These are phyloP conservation scores for Seriola rivoliana DNA, from an alignment of 2,113 vertebrate genomes.

Conservation along the genomic window DNA sequence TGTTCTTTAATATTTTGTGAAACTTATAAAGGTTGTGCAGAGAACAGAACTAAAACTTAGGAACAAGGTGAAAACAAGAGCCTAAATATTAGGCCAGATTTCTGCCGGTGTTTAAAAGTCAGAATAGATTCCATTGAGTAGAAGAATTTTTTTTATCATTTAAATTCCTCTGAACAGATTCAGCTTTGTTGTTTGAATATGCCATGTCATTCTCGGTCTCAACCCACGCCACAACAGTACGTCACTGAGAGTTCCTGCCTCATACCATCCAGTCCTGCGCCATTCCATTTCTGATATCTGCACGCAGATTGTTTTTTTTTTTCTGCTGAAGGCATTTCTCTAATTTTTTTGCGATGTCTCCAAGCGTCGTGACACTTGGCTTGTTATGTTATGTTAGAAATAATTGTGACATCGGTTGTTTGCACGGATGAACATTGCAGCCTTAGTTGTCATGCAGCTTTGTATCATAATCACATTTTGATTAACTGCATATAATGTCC, in stretches of 20 bases:
- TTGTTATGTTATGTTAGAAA: not conserved
- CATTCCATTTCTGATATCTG: slow-evolving; percentile 48
- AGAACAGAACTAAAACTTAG: not conserved
- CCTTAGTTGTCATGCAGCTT: not conserved
- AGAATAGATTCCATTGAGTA: not conserved
- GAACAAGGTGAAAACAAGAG: not conserved
- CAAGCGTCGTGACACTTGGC: not conserved
- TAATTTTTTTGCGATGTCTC: not conserved
- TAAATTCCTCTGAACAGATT: slow-evolving; percentile 41
- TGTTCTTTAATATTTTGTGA: not conserved
- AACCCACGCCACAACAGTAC: slow-evolving; percentile 22
- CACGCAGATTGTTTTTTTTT: slow-evolving; percentile 36
- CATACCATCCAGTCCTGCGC: slow-evolving; percentile 36
- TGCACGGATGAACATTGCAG: not conserved
- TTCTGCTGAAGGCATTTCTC: not conserved
- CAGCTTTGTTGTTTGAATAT: slow-evolving; percentile 44
- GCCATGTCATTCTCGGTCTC: slow-evolving; percentile 21
- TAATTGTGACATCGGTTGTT: not conserved
- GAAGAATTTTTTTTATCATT: not conserved
- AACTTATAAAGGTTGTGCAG: not conserved
- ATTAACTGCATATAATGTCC: not conserved
- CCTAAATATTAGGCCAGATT: not conserved
- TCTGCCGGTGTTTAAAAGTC: not conserved
- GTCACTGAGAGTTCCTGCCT: slow-evolving; percentile 58
- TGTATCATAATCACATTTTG: slow-evolving; percentile 10